These are phyloP conservation scores for Menidia menidia DNA, from an alignment of 2,797 vertebrate species.

Conservation along the genomic window DNA sequence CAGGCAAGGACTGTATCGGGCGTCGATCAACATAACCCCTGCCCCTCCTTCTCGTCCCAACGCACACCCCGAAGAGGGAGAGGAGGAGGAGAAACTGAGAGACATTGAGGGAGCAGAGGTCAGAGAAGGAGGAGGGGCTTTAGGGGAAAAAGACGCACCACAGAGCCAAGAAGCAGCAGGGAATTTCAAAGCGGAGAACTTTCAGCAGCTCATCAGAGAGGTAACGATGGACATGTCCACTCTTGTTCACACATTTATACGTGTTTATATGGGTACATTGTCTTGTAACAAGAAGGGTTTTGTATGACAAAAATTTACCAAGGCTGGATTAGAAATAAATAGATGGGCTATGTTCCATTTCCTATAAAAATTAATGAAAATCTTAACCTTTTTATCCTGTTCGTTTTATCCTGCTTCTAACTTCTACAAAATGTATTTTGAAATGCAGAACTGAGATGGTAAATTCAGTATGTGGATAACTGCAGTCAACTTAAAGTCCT, in stretches of 20 bases:
- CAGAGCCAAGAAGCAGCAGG: conserved; percentile 31
- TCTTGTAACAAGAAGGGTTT: neutral
- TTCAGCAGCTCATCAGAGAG: conserved; percentile 92
- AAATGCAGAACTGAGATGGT: no score
- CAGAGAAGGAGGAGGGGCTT: conserved; percentile 38
- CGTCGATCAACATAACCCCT: conserved; percentile 90
- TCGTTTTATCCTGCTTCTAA: neutral
- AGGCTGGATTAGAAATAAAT: neutral
- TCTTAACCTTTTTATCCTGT: neutral
- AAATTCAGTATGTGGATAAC: no score
- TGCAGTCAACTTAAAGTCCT: no score
- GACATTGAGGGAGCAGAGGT: conserved; percentile 30
- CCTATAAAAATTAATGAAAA: neutral
- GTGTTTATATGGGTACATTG: no score
- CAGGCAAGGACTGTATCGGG: conserved; percentile 84
- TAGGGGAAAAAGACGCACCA: conserved; percentile 21
- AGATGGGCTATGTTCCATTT: no score
- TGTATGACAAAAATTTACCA: no score
- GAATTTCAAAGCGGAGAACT: conserved; percentile 71
- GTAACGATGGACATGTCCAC: conserved; percentile 66
- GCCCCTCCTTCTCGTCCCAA: conserved; percentile 80
- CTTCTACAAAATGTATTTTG: neutral
- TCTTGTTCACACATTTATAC: no score
- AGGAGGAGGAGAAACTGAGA: conserved; percentile 35
- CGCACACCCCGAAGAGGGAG: conserved; percentile 30